Base-by-base conservation (phyloP, 2,113 vertebrate species). In the Microtus oregoni region DNA sequence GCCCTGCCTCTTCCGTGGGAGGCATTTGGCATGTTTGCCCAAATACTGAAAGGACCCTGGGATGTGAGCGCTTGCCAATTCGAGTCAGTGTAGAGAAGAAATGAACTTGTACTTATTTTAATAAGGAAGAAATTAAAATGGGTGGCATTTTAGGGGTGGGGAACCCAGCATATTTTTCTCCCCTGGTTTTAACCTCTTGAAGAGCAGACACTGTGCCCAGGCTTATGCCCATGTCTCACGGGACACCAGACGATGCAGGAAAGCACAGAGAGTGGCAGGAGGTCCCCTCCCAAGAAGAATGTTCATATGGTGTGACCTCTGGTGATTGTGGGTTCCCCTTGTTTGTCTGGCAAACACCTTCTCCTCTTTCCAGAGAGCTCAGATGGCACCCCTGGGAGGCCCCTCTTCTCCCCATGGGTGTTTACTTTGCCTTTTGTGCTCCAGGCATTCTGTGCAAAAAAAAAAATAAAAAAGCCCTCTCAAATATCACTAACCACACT, bases 321-420 rank as follows among this genome's bases (percentile, higher is more conserved):
- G 94, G 76, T 97, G 94, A 89, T 20, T 86, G 86, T 22, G 47
- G 26, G 32, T 26, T 13, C 79, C 35, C 87, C 50, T 83, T 32
- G 68, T 75, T 87, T 94, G 94, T 94, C 90, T 93, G 94, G 94
- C 91, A 91, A 96, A 92, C 92, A 95, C 95, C 89, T 89, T 93
- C 97, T 98, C 97, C 7, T 91, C 81, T 98, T 98, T 94, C 96
- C 90, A 58, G 82, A 20, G 22, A 38, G 94, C 77, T 97, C 92
- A 1, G 20, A 5, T 98, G 97, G 55, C 95, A 90, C 70, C 81
- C 47, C 20, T 19, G 58, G 93, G 95, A 94, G 88, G 95, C 81
- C 87, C n/a, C 20, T 35, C 1, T 90, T 68, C 78, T 75, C 67
- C 67, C 67, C 14, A 1, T 35, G 35, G 52, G 90, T 94, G 76